Evolutionary conservation across 2,797 vertebrate genomes (phyloP), one percentile per base, ranked within the genome.

Genomic region (Todus mexicanus): DNA sequence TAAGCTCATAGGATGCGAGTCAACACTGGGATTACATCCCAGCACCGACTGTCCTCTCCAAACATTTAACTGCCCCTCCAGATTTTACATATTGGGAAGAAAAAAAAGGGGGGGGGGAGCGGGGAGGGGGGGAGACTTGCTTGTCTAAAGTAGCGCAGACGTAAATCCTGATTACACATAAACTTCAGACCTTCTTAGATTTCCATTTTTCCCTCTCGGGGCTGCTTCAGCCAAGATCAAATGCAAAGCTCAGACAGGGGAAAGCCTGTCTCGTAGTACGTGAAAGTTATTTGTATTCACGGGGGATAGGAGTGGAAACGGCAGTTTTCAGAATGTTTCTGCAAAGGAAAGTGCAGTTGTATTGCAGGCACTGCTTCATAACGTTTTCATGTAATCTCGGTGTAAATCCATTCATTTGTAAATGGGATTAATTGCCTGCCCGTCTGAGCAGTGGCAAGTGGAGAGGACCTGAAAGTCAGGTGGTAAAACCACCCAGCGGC

Each of bases 351-450:
- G 63, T 72, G 54, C 33, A 12, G 2, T 18, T 65, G 50, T 69
- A 83, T 81, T 59, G 25, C 33, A 43, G 60, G n/a, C 11, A 7
- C 63, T 64, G 27, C 74, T 70, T 48, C 51, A 40, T n/a, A 51
- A 64, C 2, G 1, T 61, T 95, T 84, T 90, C 73, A 68, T 71
- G 70, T 53, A 42, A 76, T 75, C 87, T 54, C 10, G 5, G 37
- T 78, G 65, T 84, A 92, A 95, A 92, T 78, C 60, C 77, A 89
- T 56, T 89, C 54, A 22, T 74, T 91, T 81, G 73, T 35, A 77
- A n/a, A 89, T 43, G 66, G 61, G 71, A 93, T 89, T 82, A 81
- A 87, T 91, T 87, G 56, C 63, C 73, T 48, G 87, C 63, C 31
- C 84, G 79, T 40, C 60, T 59, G 40, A 45, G 60, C 33, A 57